These are phyloP conservation scores for Acanthiza pusilla DNA, from an alignment of 2,797 vertebrate species.

Conservation along the genomic window DNA sequence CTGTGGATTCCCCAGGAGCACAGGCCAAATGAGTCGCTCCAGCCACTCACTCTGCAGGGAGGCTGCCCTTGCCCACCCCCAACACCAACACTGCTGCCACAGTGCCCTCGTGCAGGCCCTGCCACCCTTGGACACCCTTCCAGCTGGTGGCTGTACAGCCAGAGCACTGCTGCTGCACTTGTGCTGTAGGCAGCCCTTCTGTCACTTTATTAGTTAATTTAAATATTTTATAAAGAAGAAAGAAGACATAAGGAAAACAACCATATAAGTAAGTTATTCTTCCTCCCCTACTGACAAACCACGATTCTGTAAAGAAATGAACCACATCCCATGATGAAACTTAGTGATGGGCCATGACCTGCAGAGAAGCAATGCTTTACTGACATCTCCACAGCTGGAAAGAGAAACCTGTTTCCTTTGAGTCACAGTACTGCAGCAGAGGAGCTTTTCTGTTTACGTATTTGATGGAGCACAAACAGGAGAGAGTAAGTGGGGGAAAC, in stretches of 20 bases:
- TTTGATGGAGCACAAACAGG: neutral
- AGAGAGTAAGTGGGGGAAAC: neutral
- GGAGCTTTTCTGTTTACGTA: neutral
- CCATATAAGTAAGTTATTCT: neutral
- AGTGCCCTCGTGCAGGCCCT: neutral
- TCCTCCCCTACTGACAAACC: neutral
- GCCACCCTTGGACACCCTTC: neutral
- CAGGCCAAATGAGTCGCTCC: neutral
- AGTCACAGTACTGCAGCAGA: neutral
- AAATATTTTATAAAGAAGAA: neutral
- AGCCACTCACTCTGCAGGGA: neutral
- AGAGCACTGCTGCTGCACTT: neutral
- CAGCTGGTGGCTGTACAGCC: neutral
- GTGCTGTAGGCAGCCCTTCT: neutral
- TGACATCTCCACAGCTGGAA: neutral
- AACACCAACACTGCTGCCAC: neutral
- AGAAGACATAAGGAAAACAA: neutral
- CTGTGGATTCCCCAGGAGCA: neutral
- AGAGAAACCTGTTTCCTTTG: neutral
- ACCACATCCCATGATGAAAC: neutral
- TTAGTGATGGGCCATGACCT: neutral
- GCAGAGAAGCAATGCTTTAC: neutral
- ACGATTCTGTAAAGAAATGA: neutral
- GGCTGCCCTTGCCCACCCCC: neutral
- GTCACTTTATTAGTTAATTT: neutral